phyloP scores from a whole-genome alignment of 2,113 vertebrate genomes.

The Coracopsis vasa region DNA sequence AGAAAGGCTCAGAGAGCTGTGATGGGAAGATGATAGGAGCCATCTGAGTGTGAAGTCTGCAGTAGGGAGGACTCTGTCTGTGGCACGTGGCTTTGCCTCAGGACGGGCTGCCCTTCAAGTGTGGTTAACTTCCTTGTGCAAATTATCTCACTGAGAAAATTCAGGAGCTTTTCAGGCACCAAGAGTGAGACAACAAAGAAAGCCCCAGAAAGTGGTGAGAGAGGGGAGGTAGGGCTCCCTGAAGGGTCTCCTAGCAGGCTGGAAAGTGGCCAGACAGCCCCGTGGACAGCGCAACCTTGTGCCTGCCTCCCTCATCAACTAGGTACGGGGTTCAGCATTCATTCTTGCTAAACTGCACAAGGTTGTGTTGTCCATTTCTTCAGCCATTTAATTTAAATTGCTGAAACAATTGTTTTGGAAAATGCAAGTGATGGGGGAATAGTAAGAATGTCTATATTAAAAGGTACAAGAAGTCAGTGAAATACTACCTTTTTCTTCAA shows the following conservation, averaged over 20 bases:
- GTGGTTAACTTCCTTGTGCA: neutral
- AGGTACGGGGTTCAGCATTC: neutral
- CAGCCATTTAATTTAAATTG: neutral
- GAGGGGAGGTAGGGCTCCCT: neutral
- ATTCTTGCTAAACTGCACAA: neutral
- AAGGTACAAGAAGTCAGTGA: neutral
- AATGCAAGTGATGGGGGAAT: neutral
- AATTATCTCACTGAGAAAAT: neutral
- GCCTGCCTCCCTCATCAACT: neutral
- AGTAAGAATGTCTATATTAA: neutral
- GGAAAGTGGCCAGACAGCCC: neutral
- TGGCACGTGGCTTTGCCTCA: neutral
- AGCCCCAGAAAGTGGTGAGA: neutral
- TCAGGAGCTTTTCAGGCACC: neutral
- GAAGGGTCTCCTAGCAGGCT: neutral
- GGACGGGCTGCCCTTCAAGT: neutral
- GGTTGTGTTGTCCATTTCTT: neutral
- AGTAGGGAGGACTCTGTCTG: neutral
- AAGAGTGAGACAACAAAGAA: neutral
- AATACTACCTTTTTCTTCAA: neutral
- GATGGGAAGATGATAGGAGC: no score
- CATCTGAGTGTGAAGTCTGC: neutral
- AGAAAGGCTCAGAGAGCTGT: neutral
- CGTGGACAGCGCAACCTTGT: accelerated
- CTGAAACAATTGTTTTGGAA: neutral